These are phyloP conservation scores for Sphinx pinastri DNA, from an alignment of 2,888 invertebrate genomes.

Conservation along the genomic window DNA sequence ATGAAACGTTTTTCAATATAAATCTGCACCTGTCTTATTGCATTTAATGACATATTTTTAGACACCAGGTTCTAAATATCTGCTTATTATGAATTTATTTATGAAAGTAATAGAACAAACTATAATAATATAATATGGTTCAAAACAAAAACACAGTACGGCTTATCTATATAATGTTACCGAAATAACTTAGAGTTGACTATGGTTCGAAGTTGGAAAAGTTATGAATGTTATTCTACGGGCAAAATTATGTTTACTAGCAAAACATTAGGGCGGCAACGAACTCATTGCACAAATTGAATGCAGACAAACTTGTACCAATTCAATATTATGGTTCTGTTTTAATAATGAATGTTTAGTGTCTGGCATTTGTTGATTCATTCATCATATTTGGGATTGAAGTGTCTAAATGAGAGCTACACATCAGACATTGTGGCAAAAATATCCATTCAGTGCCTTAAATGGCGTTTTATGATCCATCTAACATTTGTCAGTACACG, in stretches of 20 bases:
- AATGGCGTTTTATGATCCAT: background rate
- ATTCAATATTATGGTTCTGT: constrained; percentile 1
- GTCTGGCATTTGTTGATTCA: background rate
- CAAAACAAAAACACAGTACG: background rate
- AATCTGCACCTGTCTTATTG: background rate
- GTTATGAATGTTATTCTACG: background rate
- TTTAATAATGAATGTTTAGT: background rate
- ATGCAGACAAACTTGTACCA: background rate
- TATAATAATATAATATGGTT: too few relatives aligned
- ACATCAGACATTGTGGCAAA: background rate
- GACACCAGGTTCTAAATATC: background rate
- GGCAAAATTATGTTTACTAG: constrained; percentile 5
- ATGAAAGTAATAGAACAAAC: too few relatives aligned
- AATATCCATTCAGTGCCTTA: background rate
- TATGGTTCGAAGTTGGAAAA: background rate
- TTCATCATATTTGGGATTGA: background rate
- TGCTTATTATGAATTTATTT: background rate
- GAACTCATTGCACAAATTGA: constrained; percentile 17
- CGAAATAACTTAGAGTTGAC: background rate
- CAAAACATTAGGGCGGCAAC: constrained; percentile 12
- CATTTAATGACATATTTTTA: background rate
- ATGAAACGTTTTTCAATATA: constrained; percentile 21
- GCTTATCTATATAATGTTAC: background rate
- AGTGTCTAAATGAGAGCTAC: background rate
- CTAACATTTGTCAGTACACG: background rate